Evolutionary conservation across 2,113 vertebrate genomes (phyloP).

Genomic region (Gadus chalcogrammus): DNA sequence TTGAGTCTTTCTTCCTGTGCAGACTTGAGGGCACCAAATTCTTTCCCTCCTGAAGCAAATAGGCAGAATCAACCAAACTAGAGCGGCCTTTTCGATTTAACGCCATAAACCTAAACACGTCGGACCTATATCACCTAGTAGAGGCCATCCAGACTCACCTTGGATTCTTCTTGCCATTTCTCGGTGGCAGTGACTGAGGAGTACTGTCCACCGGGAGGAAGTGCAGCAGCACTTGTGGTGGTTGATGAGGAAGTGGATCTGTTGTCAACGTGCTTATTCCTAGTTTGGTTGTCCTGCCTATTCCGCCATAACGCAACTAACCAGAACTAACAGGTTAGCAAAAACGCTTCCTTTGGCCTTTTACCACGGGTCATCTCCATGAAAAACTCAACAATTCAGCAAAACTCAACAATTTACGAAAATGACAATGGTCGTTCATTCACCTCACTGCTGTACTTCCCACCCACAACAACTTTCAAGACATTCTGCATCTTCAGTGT

Average conservation of each 20-base stretch:
- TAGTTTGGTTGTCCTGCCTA: too few species aligned
- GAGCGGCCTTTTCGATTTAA: background rate
- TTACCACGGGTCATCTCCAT: too few species aligned
- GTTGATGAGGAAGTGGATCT: background rate
- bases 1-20: constrained; percentile 76
- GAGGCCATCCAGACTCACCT: constrained; percentile 46
- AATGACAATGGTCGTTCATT: too few species aligned
- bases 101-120: background rate
- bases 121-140: background rate
- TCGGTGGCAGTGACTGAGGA: background rate
- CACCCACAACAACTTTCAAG: too few species aligned
- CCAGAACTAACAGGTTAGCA: too few species aligned
- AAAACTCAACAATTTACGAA: too few species aligned
- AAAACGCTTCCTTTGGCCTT: too few species aligned
- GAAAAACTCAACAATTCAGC: too few species aligned
- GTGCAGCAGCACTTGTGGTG: constrained; percentile 9
- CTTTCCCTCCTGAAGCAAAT: constrained; percentile 74
- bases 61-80: background rate
- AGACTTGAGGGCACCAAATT: constrained; percentile 72
- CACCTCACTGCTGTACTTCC: too few species aligned
- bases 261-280: background rate
- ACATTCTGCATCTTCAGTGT: too few species aligned
- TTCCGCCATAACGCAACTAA: too few species aligned
- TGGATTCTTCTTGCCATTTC: constrained; percentile 55
- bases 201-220: background rate